A percentile compares a stretch with the other conserved stretches of the same genome.
Conservation (phyloP, 2,797 vertebrate species). For the Darevskia mixta region DNA sequence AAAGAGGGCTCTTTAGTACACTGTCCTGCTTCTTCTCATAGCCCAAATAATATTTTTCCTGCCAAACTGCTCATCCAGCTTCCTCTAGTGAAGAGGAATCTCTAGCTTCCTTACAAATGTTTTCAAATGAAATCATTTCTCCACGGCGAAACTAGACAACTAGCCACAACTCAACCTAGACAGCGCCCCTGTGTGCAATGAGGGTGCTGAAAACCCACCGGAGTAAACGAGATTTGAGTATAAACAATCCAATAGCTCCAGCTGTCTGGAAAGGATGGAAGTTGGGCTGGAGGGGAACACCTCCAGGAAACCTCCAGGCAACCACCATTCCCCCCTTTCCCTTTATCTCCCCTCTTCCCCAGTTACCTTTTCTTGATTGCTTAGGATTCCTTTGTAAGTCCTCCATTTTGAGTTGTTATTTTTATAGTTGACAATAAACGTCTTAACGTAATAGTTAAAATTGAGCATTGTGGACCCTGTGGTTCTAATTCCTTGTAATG, state of each 20-base stretch:
- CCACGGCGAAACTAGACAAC: too few species aligned
- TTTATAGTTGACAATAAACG: conserved; percentile 83
- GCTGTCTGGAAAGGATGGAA: background rate
- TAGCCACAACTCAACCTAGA: background rate
- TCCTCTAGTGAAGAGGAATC: background rate
- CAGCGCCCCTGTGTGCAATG: background rate
- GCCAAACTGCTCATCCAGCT: background rate
- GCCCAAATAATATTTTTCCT: background rate
- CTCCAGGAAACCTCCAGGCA: background rate
- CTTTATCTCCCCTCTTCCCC: background rate
- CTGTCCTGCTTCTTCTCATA: background rate
- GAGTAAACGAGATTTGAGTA: background rate
- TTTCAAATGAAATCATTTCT: background rate
- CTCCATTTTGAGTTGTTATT: conserved; percentile 85
- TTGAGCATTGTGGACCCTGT: conserved; percentile 75
- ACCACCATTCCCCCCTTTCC: background rate
- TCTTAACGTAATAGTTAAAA: conserved; percentile 82
- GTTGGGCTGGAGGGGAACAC: background rate
- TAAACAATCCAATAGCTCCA: background rate
- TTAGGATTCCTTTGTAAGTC: conserved; percentile 80
- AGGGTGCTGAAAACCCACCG: background rate
- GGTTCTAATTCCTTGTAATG: conserved; percentile 83
- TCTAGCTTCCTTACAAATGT: background rate
- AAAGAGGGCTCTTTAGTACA: background rate
- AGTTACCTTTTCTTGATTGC: conserved; percentile 83